Evolutionary conservation across 2,888 invertebrate species (phyloP).

Genomic region (Oligia strigilis): DNA sequence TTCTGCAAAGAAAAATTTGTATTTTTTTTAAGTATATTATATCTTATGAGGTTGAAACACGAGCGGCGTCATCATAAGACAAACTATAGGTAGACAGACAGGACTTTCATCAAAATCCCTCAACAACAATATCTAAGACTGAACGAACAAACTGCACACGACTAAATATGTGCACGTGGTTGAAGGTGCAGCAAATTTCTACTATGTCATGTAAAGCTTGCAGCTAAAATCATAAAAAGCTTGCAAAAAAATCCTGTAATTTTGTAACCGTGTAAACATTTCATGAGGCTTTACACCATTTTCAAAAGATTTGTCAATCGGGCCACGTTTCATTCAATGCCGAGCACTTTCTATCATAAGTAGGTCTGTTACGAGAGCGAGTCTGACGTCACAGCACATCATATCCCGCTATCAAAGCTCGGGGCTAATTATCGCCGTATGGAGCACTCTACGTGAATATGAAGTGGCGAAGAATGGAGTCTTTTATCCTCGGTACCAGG

Average conservation of each 20-base stretch:
- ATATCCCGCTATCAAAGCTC: constrained; percentile 63
- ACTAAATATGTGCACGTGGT: not conserved
- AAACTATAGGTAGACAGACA: constrained; percentile 15
- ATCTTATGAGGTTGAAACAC: not conserved
- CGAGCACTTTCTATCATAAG: constrained; percentile 44
- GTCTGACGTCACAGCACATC: constrained; percentile 42
- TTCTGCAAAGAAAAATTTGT: not conserved
- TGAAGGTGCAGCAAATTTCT: too few species aligned
- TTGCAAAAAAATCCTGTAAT: not conserved
- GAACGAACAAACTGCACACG: not conserved
- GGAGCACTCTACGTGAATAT: constrained; percentile 62
- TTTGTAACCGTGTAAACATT: constrained; percentile 6
- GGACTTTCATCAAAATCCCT: constrained; percentile 28
- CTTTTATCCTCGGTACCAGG: constrained; percentile 58
- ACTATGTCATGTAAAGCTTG: not conserved
- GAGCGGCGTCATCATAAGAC: not conserved
- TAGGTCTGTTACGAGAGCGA: constrained; percentile 51
- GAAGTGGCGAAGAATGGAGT: constrained; percentile 62
- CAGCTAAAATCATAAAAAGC: not conserved
- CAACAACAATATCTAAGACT: not conserved
- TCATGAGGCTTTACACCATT: constrained; percentile 14
- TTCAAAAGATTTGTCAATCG: constrained; percentile 29
- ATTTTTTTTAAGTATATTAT: constrained; percentile 21
- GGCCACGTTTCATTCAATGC: constrained; percentile 34
- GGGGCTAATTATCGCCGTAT: constrained; percentile 64